A percentile compares a stretch with the other conserved stretches of the same genome.
Conservation (phyloP, 1,140 invertebrate species). For the Papilio machaon region DNA sequence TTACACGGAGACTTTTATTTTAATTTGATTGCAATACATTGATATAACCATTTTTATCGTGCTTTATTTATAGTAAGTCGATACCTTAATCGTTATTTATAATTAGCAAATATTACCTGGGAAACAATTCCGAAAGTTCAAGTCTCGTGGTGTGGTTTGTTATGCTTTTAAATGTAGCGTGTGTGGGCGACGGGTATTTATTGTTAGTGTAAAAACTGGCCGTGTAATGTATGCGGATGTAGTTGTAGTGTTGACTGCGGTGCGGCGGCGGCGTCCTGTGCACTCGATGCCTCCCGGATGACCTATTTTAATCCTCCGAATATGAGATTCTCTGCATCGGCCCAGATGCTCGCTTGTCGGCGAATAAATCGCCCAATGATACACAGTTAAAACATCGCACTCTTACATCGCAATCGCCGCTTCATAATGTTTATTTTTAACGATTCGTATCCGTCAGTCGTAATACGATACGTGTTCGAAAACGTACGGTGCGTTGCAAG, state of each 20-base stretch:
- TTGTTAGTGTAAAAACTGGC: constrained; percentile 47
- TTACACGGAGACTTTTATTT: constrained; percentile 5
- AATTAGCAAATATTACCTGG: constrained; percentile 10
- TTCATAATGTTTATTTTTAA: constrained; percentile 33
- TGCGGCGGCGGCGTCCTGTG: constrained; percentile 39
- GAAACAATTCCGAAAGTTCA: background rate
- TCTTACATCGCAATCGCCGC: background rate
- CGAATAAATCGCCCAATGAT: constrained; percentile 38
- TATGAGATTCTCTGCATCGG: constrained; percentile 54
- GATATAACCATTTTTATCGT: background rate
- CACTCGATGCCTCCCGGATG: constrained; percentile 56
- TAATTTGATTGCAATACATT: constrained; percentile 20
- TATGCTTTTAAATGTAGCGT: constrained; percentile 31
- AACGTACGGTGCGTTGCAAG: constrained; percentile 28
- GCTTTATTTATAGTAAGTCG: background rate
- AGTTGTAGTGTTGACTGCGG: constrained; percentile 41
- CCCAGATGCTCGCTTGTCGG: constrained; percentile 39
- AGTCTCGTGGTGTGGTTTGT: constrained; percentile 10
- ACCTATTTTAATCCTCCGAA: constrained; percentile 61
- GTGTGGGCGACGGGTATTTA: constrained; percentile 45
- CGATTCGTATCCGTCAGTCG: constrained; percentile 31
- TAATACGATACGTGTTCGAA: constrained; percentile 29
- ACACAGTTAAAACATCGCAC: constrained; percentile 2
- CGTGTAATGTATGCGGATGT: constrained; percentile 56
- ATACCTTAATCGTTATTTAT: background rate